These are phyloP conservation scores for Harpalus rubripes DNA, from an alignment of 2,888 invertebrate species.

Conservation along the genomic window DNA sequence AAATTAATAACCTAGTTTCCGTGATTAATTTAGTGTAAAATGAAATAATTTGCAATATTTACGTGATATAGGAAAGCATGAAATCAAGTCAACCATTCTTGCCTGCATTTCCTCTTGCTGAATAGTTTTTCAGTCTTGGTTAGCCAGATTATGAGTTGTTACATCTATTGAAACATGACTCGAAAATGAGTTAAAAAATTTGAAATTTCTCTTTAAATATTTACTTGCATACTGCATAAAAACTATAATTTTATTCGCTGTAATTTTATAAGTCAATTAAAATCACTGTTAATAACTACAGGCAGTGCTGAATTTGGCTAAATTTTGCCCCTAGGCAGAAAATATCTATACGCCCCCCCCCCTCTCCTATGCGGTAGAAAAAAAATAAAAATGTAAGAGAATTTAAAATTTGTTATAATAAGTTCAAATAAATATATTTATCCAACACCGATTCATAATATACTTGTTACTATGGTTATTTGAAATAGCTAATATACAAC, in stretches of 20 bases:
- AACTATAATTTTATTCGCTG: neutral
- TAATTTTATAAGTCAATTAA: neutral
- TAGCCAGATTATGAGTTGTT: slow-evolving; percentile 23
- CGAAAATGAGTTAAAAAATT: neutral
- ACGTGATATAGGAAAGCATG: slow-evolving; percentile 50
- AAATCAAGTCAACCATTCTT: slow-evolving; percentile 35
- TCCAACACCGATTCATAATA: too few species aligned
- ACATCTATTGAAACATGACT: slow-evolving; percentile 33
- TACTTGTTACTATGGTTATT: too few species aligned
- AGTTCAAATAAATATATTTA: too few species aligned
- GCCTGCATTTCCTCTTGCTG: slow-evolving; percentile 14
- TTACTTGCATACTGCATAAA: neutral
- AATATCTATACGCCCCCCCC: too few species aligned
- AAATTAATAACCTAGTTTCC: slow-evolving; percentile 47
- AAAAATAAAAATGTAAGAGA: too few species aligned
- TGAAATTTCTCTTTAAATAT: slow-evolving; percentile 31
- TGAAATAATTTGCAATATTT: slow-evolving; percentile 45
- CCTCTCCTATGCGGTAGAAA: too few species aligned
- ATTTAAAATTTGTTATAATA: too few species aligned
- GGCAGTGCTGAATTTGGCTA: too few species aligned
- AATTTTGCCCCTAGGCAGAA: too few species aligned
- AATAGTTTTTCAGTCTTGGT: slow-evolving; percentile 27
- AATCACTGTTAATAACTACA: too few species aligned
- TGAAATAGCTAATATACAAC: too few species aligned
- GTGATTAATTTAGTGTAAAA: slow-evolving; percentile 49